Percentiles rank a stretch among this genome's conserved stretches.
These are phyloP conservation scores for Lemur catta DNA, from an alignment of 2,797 vertebrate genomes.

Conservation along the genomic window DNA sequence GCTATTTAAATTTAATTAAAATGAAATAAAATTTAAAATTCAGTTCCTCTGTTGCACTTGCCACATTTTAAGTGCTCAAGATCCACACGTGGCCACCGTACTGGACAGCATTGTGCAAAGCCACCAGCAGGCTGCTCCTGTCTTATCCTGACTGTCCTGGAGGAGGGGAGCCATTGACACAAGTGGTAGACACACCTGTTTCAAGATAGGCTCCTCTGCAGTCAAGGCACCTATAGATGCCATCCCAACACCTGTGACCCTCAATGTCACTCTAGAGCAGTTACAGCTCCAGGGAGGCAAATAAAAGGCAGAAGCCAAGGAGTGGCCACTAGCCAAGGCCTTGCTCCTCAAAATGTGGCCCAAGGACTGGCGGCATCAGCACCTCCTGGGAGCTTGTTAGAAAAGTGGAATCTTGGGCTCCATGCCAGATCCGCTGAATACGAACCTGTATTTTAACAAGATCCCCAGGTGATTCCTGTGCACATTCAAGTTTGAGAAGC, in stretches of 20 bases:
- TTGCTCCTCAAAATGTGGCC: neutral
- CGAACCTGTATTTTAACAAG: constrained; percentile 23
- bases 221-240: neutral
- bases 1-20: constrained; percentile 8
- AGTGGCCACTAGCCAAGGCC: neutral
- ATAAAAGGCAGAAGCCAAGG: neutral
- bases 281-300: neutral
- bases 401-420: neutral
- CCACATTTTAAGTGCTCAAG: neutral
- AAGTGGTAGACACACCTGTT: neutral
- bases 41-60: neutral
- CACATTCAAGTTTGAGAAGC: constrained; percentile 20
- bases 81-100: neutral
- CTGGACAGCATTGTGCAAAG: neutral
- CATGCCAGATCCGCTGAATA: neutral
- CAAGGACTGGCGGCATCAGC: neutral
- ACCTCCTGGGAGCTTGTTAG: constrained; percentile 9
- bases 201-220: neutral
- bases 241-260: neutral
- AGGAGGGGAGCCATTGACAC: rapidly evolving
- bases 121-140: neutral
- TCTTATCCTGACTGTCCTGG: neutral
- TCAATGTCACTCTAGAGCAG: neutral
- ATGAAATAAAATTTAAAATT: neutral
- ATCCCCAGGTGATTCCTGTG: neutral